These are phyloP conservation scores for Andrena dorsata DNA, from an alignment of 2,888 invertebrate species.

Conservation along the genomic window DNA sequence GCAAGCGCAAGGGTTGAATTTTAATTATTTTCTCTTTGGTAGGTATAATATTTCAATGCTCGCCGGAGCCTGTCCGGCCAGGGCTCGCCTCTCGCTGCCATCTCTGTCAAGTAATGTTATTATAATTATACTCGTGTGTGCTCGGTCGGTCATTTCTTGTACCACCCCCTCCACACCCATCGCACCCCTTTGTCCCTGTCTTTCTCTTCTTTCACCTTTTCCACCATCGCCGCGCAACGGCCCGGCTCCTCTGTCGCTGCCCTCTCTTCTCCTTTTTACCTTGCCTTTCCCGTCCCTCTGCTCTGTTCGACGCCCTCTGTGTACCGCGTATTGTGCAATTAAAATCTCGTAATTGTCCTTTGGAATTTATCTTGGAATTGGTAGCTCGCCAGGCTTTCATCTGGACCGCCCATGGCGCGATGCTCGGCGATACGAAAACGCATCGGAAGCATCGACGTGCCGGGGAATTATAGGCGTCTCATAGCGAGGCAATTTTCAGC, in stretches of 20 bases:
- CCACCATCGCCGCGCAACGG: conserved; percentile 30
- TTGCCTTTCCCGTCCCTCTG: conserved; percentile 44
- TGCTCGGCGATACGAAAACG: conserved; percentile 4
- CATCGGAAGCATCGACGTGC: neutral
- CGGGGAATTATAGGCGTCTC: neutral
- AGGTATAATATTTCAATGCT: conserved; percentile 85
- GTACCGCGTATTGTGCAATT: conserved; percentile 77
- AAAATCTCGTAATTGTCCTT: conserved; percentile 80
- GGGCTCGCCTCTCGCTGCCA: conserved; percentile 81
- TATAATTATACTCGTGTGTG: conserved; percentile 84
- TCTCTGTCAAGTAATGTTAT: conserved; percentile 85
- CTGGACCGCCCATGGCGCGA: neutral
- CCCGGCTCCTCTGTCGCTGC: conserved; percentile 43
- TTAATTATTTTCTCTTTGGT: conserved; percentile 85
- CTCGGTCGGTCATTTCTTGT: conserved; percentile 82
- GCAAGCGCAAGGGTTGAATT: conserved; percentile 84
- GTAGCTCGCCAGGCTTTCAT: conserved; percentile 60
- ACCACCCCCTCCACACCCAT: conserved; percentile 69
- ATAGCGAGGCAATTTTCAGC: neutral
- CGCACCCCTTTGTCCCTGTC: conserved; percentile 65
- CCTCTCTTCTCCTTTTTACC: conserved; percentile 63
- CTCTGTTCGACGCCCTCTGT: conserved; percentile 65
- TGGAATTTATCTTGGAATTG: conserved; percentile 77
- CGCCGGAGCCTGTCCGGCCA: conserved; percentile 78
- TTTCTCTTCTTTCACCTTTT: conserved; percentile 66